phyloP scores from a whole-genome alignment of 2,888 invertebrate genomes.

The Limenitis camilla region DNA sequence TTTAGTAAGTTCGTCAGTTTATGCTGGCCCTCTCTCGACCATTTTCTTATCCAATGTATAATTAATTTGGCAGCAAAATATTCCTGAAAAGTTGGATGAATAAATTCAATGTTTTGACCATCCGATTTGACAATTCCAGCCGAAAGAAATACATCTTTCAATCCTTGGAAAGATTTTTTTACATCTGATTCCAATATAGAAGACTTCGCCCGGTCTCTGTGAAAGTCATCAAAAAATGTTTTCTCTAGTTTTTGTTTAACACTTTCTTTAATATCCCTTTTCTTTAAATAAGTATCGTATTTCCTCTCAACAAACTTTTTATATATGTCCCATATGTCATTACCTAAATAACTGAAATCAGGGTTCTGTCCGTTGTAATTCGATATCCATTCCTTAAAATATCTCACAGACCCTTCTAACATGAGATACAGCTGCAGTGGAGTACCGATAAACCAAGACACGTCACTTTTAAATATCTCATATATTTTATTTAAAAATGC shows the following conservation, averaged over 20 bases:
- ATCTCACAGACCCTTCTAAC: not conserved
- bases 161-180: not conserved
- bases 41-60: not conserved
- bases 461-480: not conserved
- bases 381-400: not conserved
- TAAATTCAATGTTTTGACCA: not conserved
- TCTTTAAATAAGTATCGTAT: not conserved
- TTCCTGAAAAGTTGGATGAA: slow-evolving; percentile 1
- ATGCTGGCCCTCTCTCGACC: not conserved
- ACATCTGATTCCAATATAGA: not conserved
- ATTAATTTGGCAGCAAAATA: not conserved
- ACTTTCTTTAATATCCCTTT: not conserved
- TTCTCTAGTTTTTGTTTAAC: not conserved
- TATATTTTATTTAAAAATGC: not conserved
- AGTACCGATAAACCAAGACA: not conserved
- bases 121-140: not conserved
- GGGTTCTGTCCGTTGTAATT: not conserved
- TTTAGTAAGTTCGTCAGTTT: not conserved
- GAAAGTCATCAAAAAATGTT: not conserved
- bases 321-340: slow-evolving; percentile 1
- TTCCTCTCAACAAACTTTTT: not conserved
- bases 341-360: not conserved
- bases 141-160: not conserved
- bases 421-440: slow-evolving; percentile 1
- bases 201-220: not conserved